These are phyloP conservation scores for Phocoena phocoena DNA, from an alignment of 2,113 vertebrate species.

Conservation along the genomic window DNA sequence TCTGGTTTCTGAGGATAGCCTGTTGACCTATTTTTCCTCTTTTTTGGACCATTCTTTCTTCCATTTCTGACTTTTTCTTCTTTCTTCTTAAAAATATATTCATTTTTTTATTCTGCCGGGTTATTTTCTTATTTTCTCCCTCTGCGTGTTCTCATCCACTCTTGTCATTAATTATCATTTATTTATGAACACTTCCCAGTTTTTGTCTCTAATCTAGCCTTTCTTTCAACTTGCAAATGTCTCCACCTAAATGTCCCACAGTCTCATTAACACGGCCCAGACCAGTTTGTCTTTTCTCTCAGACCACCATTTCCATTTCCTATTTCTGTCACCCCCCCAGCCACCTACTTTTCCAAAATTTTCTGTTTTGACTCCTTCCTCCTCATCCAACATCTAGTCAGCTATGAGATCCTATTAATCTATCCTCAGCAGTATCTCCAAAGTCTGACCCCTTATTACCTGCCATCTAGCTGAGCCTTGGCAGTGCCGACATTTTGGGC, in stretches of 20 bases:
- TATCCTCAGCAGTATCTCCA: neutral
- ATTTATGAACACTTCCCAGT: neutral
- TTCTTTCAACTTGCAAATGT: neutral
- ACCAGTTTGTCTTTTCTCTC: neutral
- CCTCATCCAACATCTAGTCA: neutral
- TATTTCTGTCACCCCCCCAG: neutral
- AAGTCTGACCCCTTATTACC: too few species aligned
- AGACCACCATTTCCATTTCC: neutral
- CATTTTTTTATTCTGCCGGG: accelerated
- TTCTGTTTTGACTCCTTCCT: neutral
- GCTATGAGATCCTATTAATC: neutral
- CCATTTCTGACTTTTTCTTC: neutral
- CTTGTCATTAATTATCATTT: neutral
- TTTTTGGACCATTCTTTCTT: neutral
- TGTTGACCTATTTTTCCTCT: neutral
- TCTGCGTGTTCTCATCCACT: neutral
- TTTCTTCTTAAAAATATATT: neutral
- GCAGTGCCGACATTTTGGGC: accelerated
- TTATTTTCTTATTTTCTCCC: neutral
- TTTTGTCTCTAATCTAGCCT: neutral
- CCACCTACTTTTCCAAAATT: neutral
- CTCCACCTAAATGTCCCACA: accelerated
- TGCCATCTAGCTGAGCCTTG: neutral
- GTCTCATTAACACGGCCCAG: neutral
- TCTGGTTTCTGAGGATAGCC: too few species aligned